Percentiles rank a stretch among this genome's conserved stretches.
phyloP scores from a whole-genome alignment of 2,888 invertebrate species.

The Erannis defoliaria region DNA sequence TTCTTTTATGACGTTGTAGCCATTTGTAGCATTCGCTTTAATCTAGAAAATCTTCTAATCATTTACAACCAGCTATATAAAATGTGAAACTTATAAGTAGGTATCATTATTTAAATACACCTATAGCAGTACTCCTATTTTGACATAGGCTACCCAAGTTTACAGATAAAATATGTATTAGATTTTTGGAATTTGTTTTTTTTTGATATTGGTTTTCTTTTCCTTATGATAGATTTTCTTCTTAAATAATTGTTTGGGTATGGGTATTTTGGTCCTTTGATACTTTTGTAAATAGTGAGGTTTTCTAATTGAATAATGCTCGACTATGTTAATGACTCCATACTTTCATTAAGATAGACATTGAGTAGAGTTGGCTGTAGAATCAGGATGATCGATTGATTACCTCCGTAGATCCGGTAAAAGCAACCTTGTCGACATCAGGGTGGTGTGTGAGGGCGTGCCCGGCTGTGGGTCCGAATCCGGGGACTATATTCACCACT shows the following conservation, averaged over 20 bases:
- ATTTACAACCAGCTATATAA: background rate
- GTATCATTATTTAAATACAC: background rate
- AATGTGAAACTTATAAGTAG: background rate
- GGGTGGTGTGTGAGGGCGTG: slow-evolving; percentile 91
- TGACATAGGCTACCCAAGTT: too few relatives aligned
- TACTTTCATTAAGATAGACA: too few relatives aligned
- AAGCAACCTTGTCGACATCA: slow-evolving; percentile 95
- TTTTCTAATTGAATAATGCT: background rate
- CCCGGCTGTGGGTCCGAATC: slow-evolving; percentile 93
- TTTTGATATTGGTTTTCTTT: too few relatives aligned
- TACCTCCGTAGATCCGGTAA: slow-evolving; percentile 85
- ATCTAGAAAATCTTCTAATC: background rate
- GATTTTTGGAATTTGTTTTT: too few relatives aligned
- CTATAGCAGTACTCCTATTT: background rate
- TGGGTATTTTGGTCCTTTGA: background rate
- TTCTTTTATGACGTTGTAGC: background rate
- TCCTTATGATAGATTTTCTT: too few relatives aligned
- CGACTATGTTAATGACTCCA: background rate
- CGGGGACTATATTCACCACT: slow-evolving; percentile 96
- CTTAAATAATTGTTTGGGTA: too few relatives aligned
- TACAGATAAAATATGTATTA: too few relatives aligned
- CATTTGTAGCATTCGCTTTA: background rate
- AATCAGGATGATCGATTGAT: background rate
- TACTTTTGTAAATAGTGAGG: too few relatives aligned
- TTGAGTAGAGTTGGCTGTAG: background rate